Evolutionary conservation across 1,140 invertebrate genomes (phyloP).

Genomic region (Pomacea maculata): DNA sequence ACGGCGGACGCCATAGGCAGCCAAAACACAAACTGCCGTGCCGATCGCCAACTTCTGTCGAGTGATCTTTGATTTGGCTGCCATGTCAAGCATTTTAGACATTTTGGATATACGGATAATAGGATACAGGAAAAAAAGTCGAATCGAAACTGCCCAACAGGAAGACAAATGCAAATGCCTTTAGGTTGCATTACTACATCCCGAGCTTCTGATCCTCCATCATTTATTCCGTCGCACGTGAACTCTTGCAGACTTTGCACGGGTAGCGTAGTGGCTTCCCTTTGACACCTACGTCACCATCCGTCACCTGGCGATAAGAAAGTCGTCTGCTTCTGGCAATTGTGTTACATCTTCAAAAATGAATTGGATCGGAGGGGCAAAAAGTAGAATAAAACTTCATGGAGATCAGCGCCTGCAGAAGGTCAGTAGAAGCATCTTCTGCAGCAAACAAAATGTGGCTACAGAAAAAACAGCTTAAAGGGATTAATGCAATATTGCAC

Average conservation of each 20-base stretch:
- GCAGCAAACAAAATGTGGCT: neutral
- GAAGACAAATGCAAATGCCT: neutral
- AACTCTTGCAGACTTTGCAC: conserved; percentile 20
- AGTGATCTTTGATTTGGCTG: conserved; percentile 39
- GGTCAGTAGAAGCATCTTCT: neutral
- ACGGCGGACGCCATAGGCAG: conserved; percentile 46
- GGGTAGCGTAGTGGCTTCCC: neutral
- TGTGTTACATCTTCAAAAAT: conserved; percentile 21
- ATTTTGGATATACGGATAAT: conserved; percentile 26
- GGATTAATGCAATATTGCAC: neutral
- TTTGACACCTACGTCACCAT: neutral
- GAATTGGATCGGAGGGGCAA: conserved; percentile 57
- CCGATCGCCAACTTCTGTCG: conserved; percentile 43
- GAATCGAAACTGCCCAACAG: neutral
- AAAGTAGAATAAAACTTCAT: conserved; percentile 44
- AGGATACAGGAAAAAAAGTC: neutral
- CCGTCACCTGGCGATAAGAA: neutral
- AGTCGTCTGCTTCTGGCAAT: conserved; percentile 9
- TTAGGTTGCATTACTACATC: neutral
- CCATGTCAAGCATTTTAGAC: conserved; percentile 49
- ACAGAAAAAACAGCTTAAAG: neutral
- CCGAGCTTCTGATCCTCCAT: neutral
- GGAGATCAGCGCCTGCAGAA: conserved; percentile 20
- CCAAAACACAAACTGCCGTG: conserved; percentile 45
- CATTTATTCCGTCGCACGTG: conserved; percentile 12